Conservation (phyloP, 2,888 invertebrate species). For the Ommatoiulus sabulosus region DNA sequence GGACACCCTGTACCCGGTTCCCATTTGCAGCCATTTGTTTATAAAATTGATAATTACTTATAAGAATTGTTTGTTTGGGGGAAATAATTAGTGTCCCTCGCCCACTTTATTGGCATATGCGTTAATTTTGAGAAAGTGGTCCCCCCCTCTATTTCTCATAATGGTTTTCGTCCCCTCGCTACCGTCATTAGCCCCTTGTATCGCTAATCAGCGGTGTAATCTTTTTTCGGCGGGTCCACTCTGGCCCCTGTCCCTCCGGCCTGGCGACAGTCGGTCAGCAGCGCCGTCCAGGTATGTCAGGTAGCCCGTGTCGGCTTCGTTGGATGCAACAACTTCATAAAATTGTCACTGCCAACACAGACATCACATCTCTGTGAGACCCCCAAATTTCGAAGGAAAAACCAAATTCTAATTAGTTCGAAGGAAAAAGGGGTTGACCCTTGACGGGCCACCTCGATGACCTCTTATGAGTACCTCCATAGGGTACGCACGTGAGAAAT, state of each 20-base stretch:
- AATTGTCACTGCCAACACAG: constrained; percentile 38
- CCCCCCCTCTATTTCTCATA: neutral
- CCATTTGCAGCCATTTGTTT: neutral
- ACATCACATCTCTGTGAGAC: constrained; percentile 6
- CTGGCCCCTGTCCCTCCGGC: constrained; percentile 23
- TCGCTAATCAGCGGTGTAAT: constrained; percentile 53
- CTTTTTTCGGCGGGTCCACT: constrained; percentile 31
- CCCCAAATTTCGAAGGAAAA: constrained; percentile 49
- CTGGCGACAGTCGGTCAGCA: constrained; percentile 54
- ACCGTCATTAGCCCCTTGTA: constrained; percentile 52
- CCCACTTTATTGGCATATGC: neutral
- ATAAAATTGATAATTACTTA: neutral
- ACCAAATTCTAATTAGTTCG: neutral
- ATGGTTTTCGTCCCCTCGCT: constrained; percentile 20
- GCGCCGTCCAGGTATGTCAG: constrained; percentile 33
- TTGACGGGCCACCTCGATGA: neutral
- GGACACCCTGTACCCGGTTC: neutral
- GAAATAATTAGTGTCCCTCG: neutral
- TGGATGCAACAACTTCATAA: constrained; percentile 48
- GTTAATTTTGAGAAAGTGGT: neutral
- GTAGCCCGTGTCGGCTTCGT: constrained; percentile 50
- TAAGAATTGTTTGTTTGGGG: constrained; percentile 12
- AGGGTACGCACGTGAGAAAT: neutral
- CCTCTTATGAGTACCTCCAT: neutral
- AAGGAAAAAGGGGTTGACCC: constrained; percentile 26